Evolutionary conservation across 1,140 invertebrate species (phyloP).

Genomic region (Platorchestia sp.): DNA sequence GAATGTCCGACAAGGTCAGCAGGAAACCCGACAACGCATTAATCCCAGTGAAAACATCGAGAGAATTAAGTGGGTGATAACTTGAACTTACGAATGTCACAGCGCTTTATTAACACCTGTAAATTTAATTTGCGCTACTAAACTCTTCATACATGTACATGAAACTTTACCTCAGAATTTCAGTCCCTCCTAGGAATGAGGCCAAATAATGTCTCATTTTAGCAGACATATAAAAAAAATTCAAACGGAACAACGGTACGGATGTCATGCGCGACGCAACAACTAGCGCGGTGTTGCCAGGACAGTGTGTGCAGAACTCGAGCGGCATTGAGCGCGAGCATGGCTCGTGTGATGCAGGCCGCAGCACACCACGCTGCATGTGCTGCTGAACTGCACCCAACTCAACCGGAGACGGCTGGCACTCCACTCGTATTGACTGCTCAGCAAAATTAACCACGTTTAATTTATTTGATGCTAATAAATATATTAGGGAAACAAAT

Average conservation of each 20-base stretch:
- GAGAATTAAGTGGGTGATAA: background rate
- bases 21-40: too few species aligned
- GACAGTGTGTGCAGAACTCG: background rate
- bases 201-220: background rate
- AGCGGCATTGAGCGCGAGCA: background rate
- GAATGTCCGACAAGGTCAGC: background rate
- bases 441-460: too few species aligned
- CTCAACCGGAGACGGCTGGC: too few species aligned
- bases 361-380: background rate
- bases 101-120: too few species aligned
- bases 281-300: background rate
- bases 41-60: background rate
- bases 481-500: too few species aligned
- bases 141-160: background rate
- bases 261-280: too few species aligned
- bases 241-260: background rate
- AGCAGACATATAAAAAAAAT: background rate
- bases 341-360: background rate
- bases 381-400: background rate
- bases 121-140: background rate
- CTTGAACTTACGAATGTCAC: too few species aligned
- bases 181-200: background rate
- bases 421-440: too few species aligned
- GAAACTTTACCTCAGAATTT: background rate
- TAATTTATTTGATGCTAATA: too few species aligned